Evolutionary conservation across 2,888 invertebrate genomes (phyloP).

Genomic region (Stegana nigrithorax): DNA sequence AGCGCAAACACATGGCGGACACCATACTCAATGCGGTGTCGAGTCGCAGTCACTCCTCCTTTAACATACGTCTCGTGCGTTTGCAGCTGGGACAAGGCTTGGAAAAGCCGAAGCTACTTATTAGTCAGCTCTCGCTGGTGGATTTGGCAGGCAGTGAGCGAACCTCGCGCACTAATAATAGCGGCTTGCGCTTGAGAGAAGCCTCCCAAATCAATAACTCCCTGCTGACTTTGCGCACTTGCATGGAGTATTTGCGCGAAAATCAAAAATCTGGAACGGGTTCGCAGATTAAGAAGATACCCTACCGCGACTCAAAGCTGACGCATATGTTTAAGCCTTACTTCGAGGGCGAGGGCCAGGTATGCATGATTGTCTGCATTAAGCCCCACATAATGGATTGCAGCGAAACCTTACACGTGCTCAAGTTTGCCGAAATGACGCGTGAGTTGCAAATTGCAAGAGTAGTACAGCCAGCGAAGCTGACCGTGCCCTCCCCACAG

Average conservation of each 20-base stretch:
- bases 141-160: conserved; percentile 97
- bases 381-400: conserved; percentile 92
- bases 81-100: conserved; percentile 76
- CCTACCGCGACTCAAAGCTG: conserved; percentile 92
- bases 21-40: conserved; percentile 94
- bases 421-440: conserved; percentile 96
- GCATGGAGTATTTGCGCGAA: conserved; percentile 88
- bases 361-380: conserved; percentile 94
- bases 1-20: conserved; percentile 88
- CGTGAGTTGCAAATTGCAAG: conserved; percentile 88
- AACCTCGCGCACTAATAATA: conserved; percentile 89
- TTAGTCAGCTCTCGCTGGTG: conserved; percentile 93
- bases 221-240: conserved; percentile 89
- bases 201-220: conserved; percentile 94
- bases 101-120: conserved; percentile 79
- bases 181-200: conserved; percentile 72
- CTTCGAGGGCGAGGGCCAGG: conserved; percentile 95
- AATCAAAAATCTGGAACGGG: conserved; percentile 77
- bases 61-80: conserved; percentile 91
- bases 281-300: conserved; percentile 80
- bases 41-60: conserved; percentile 94
- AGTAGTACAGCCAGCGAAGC: too few relatives aligned
- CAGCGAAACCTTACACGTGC: conserved; percentile 94
- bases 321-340: conserved; percentile 96
- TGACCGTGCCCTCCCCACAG: too few relatives aligned